These are phyloP conservation scores for Rattus rattus DNA, from an alignment of 2,113 vertebrate species.

Conservation along the genomic window DNA sequence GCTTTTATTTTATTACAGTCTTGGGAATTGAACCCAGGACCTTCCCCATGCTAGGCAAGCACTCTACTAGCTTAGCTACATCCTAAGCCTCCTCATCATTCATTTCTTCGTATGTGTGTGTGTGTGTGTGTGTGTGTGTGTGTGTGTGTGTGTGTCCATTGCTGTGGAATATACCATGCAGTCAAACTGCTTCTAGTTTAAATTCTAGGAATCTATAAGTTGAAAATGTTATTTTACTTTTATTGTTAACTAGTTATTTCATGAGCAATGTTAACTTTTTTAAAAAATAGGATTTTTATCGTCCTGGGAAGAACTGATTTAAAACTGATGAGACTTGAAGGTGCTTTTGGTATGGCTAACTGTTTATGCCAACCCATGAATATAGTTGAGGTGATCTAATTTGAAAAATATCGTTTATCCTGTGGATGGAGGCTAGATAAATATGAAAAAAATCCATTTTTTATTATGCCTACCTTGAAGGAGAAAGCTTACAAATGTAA, in stretches of 20 bases:
- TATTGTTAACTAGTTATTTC: background rate
- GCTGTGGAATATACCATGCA: background rate
- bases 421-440: conserved; percentile 45
- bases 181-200: conserved; percentile 20
- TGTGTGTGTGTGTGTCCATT: background rate
- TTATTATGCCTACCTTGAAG: conserved; percentile 32
- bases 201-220: conserved; percentile 52
- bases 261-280: background rate
- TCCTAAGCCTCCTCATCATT: background rate
- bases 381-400: conserved; percentile 39
- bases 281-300: background rate
- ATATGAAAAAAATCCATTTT: conserved; percentile 56
- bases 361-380: conserved; percentile 10
- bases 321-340: background rate
- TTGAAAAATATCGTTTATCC: conserved; percentile 56
- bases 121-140: too few species aligned
- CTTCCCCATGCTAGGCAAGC: background rate
- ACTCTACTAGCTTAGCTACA: background rate
- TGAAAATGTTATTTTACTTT: background rate
- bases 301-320: background rate
- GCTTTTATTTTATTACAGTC: background rate
- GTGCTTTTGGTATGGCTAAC: background rate
- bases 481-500: conserved; percentile 44
- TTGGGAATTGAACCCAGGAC: background rate
- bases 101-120: too few species aligned